Evolutionary conservation across 1,140 invertebrate species (phyloP).

Genomic region (Acromyrmex echinatior): DNA sequence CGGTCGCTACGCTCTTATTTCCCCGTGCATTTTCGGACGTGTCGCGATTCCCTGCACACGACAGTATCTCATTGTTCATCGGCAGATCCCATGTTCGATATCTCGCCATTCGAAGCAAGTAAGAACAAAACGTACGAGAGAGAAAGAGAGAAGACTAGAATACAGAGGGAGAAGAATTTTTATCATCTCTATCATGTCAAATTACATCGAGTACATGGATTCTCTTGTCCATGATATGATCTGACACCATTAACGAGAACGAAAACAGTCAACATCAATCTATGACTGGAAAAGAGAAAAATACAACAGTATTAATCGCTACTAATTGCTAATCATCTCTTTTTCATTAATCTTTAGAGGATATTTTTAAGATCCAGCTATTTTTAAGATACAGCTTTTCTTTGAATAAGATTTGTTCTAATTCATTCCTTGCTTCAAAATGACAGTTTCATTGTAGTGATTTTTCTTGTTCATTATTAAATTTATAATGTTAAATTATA

Average conservation of each 20-base stretch:
- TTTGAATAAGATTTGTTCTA: too few relatives aligned
- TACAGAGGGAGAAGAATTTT: not conserved
- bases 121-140: not conserved
- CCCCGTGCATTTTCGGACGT: constrained; percentile 45
- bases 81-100: constrained; percentile 38
- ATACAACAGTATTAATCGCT: not conserved
- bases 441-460: too few relatives aligned
- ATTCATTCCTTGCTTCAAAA: too few relatives aligned
- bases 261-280: not conserved
- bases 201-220: constrained; percentile 4
- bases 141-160: not conserved
- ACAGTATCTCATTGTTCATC: constrained; percentile 55
- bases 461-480: too few relatives aligned
- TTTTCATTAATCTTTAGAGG: not conserved
- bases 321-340: not conserved
- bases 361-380: too few relatives aligned
- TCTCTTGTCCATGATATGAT: not conserved
- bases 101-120: constrained; percentile 19
- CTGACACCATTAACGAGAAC: not conserved
- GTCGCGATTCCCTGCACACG: constrained; percentile 47
- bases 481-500: too few relatives aligned
- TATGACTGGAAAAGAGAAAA: not conserved
- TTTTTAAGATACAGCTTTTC: too few relatives aligned
- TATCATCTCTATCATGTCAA: constrained; percentile 5
- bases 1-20: constrained; percentile 43